These are phyloP conservation scores for Acanthococcus lagerstroemiae DNA, from an alignment of 2,888 invertebrate species.

Conservation along the genomic window DNA sequence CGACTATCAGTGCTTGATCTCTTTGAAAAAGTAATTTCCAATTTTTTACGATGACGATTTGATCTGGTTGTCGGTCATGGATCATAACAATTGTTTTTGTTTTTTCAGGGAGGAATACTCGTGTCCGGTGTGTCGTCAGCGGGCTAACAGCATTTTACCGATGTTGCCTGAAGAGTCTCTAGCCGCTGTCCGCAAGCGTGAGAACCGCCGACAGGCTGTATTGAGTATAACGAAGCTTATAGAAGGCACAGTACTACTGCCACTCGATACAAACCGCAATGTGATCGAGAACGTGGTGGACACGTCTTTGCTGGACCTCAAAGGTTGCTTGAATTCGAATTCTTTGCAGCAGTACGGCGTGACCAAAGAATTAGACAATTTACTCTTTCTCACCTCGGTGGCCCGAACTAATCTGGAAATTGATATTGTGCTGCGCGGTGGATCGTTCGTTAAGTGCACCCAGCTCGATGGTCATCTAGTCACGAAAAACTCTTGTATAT, in stretches of 20 bases:
- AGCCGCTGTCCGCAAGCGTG: too few species aligned
- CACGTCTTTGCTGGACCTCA: too few species aligned
- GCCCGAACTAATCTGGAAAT: conserved; percentile 87
- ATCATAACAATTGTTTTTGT: too few species aligned
- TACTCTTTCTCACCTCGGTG: conserved; percentile 58
- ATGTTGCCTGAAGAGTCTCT: conserved; percentile 38
- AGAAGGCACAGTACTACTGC: too few species aligned
- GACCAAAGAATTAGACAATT: too few species aligned
- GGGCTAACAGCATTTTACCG: conserved; percentile 81
- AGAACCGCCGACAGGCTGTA: too few species aligned
- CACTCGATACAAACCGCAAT: too few species aligned
- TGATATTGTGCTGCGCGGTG: conserved; percentile 79
- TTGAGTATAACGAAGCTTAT: too few species aligned
- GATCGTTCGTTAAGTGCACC: conserved; percentile 44
- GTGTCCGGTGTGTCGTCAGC: conserved; percentile 91
- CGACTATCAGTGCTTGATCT: conserved; percentile 85
- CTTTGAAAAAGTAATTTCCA: conserved; percentile 40
- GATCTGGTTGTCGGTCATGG: too few species aligned
- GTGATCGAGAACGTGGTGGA: neutral
- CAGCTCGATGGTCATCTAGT: neutral
- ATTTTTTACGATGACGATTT: too few species aligned
- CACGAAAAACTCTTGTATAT: neutral
- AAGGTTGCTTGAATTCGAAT: too few species aligned
- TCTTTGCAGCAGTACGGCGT: too few species aligned
- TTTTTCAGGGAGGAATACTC: conserved; percentile 70